Evolutionary conservation across 2,888 invertebrate genomes (phyloP).

Genomic region (Eueremaeus valkanovi): DNA sequence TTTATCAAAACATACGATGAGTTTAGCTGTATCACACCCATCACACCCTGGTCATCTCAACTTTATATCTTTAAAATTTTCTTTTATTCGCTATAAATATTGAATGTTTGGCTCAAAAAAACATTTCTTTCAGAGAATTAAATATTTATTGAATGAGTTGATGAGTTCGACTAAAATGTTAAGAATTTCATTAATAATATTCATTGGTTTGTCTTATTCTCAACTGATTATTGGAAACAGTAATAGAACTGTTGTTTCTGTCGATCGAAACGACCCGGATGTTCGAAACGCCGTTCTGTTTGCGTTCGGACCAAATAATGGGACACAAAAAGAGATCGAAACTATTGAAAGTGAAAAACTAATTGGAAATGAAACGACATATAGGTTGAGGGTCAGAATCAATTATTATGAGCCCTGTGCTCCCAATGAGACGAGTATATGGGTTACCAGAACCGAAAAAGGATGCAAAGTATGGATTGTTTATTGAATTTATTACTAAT

Average conservation of each 20-base stretch:
- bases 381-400: background rate
- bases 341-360: background rate
- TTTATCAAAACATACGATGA: too few species aligned
- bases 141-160: background rate
- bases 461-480: background rate
- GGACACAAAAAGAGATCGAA: background rate
- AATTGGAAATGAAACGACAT: background rate
- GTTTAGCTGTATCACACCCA: too few species aligned
- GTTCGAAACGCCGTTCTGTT: background rate
- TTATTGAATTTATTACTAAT: background rate
- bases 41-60: too few species aligned
- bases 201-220: background rate
- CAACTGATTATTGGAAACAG: background rate
- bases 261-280: background rate
- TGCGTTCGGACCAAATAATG: background rate
- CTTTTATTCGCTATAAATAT: too few species aligned
- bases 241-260: background rate
- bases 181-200: background rate
- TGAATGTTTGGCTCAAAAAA: too few species aligned
- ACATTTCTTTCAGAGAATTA: background rate
- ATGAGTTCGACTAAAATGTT: background rate
- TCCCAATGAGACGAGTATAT: background rate
- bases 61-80: too few species aligned
- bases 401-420: background rate
- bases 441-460: background rate